Percentiles rank a stretch among this genome's conserved stretches.
Conservation (phyloP, 2,888 invertebrate species). For the Archips xylosteana region DNA sequence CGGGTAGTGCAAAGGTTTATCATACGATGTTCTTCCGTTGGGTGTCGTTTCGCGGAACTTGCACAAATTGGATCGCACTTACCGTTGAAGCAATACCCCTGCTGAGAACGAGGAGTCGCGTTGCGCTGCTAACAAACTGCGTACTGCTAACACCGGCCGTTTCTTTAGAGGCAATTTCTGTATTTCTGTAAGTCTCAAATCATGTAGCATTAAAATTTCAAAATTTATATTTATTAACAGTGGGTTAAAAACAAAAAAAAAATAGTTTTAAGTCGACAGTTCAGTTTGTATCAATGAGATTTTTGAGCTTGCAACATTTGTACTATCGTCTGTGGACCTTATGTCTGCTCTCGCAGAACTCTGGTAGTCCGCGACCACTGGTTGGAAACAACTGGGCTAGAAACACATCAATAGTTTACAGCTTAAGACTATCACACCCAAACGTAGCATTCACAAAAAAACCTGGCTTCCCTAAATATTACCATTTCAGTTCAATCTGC, state of each 20-base stretch:
- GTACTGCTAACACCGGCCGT: neutral
- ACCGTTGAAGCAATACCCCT: constrained; percentile 55
- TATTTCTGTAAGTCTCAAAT: no score
- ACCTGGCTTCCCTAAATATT: neutral
- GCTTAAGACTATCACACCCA: neutral
- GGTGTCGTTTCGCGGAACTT: constrained; percentile 55
- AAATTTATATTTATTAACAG: no score
- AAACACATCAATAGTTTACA: constrained; percentile 12
- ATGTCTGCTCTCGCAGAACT: no score
- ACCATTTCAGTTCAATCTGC: constrained; percentile 9
- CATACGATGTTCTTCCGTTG: constrained; percentile 55
- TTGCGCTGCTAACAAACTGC: constrained; percentile 2
- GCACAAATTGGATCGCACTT: constrained; percentile 64
- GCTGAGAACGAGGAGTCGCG: constrained; percentile 48
- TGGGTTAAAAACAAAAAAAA: no score
- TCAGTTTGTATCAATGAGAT: no score
- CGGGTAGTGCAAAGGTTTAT: constrained; percentile 58
- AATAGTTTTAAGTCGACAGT: no score
- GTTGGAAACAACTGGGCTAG: neutral
- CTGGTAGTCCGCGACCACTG: no score
- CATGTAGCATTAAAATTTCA: no score
- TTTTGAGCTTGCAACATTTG: no score
- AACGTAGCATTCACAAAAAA: neutral
- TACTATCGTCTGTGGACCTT: no score
- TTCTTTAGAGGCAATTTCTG: neutral